Conservation (phyloP, 2,113 vertebrate species). For the Jacana jacana region DNA sequence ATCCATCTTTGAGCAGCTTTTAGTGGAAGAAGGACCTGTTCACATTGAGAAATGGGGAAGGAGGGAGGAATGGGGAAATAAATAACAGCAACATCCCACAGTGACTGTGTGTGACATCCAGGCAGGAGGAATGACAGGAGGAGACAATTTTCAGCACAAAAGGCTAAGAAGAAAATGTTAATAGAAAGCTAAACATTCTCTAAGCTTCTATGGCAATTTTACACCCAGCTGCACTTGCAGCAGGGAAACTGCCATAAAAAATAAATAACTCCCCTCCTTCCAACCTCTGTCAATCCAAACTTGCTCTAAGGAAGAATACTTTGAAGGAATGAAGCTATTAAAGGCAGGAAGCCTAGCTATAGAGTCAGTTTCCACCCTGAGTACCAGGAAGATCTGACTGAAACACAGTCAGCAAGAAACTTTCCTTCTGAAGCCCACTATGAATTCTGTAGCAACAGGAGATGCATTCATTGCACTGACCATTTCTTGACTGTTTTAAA, state of each 20-base stretch:
- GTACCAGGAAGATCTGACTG: neutral
- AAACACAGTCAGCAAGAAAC: neutral
- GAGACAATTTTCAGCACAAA: neutral
- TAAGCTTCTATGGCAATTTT: conserved; percentile 4
- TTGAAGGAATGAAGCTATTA: neutral
- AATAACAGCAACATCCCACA: neutral
- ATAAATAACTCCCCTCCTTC: neutral
- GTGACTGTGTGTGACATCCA: neutral
- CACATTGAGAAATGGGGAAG: neutral
- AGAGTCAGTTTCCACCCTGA: neutral
- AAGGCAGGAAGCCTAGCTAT: neutral
- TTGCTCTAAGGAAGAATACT: neutral
- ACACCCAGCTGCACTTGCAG: conserved; percentile 1
- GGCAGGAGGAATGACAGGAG: neutral
- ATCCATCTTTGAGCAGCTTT: neutral
- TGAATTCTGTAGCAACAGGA: neutral
- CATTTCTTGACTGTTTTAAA: neutral
- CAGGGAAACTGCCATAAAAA: neutral
- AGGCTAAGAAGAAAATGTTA: neutral
- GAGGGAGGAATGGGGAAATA: neutral
- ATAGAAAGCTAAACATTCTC: neutral
- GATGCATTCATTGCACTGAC: neutral
- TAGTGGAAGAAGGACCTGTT: neutral
- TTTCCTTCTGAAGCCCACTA: neutral
- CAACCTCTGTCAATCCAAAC: neutral